A percentile compares a stretch with the other conserved stretches of the same genome.
phyloP scores from a whole-genome alignment of 2,797 vertebrate species.

The Alcedo atthis region DNA sequence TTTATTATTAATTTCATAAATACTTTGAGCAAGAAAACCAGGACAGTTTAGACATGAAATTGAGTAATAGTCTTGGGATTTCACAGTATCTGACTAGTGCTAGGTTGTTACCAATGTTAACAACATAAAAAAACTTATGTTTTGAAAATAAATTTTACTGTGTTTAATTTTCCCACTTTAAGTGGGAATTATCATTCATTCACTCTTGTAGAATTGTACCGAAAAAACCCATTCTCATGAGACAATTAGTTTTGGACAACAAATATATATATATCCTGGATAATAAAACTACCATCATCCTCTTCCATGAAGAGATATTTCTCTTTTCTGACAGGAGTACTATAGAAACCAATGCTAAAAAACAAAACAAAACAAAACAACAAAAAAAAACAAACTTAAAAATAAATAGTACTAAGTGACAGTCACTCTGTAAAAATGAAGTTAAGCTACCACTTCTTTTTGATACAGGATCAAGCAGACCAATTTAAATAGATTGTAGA shows the following conservation, averaged over 20 bases:
- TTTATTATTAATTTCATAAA: background rate
- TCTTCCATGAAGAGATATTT: background rate
- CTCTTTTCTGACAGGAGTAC: background rate
- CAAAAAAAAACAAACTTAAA: too few relatives aligned
- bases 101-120: background rate
- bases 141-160: background rate
- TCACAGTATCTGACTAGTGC: background rate
- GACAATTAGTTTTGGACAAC: conserved; percentile 20
- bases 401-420: too few relatives aligned
- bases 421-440: too few relatives aligned
- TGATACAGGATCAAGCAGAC: too few relatives aligned
- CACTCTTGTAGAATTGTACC: background rate
- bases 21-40: background rate
- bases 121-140: background rate
- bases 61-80: background rate
- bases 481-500: too few relatives aligned
- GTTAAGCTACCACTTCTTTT: too few relatives aligned
- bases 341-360: background rate
- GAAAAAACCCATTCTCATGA: background rate
- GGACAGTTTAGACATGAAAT: background rate
- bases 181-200: background rate
- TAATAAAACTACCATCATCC: conserved; percentile 31
- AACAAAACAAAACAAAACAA: background rate
- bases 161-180: too few relatives aligned
- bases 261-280: conserved; percentile 37